Conservation (phyloP, 1,140 invertebrate species). For the Bicyclus anynana region DNA sequence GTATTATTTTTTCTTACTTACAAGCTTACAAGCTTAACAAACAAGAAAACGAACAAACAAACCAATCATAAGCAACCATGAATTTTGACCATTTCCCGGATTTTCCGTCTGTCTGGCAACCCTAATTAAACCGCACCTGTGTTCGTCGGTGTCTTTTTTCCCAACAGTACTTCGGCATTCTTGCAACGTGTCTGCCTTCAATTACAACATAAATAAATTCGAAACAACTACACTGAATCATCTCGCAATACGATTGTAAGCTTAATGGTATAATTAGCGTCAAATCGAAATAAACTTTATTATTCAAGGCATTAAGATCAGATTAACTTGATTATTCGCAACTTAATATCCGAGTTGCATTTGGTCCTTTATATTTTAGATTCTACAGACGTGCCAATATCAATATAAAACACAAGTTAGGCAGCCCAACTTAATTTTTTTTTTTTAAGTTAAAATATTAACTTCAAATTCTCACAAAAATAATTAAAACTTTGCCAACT, state of each 20-base stretch:
- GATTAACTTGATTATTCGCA: slow-evolving; percentile 8
- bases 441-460: no score
- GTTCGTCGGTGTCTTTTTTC: slow-evolving; percentile 2
- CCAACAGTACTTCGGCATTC: slow-evolving; percentile 33
- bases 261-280: slow-evolving; percentile 28
- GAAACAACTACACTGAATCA: slow-evolving; percentile 46
- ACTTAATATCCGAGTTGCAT: slow-evolving; percentile 12
- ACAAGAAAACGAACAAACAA: no score
- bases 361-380: slow-evolving; percentile 39
- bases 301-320: background rate
- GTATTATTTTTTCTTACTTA: no score
- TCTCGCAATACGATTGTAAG: slow-evolving; percentile 52
- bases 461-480: no score
- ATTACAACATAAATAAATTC: slow-evolving; percentile 62
- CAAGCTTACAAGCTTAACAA: no score
- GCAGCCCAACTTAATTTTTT: background rate
- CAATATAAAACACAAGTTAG: background rate
- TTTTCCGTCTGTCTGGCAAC: background rate
- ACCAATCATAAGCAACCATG: no score
- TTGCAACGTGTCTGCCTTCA: slow-evolving; percentile 40
- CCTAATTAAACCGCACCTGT: background rate
- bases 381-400: background rate
- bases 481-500: no score
- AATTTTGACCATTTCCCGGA: background rate
- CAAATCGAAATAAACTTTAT: slow-evolving; percentile 33